These are phyloP conservation scores for Xyrichtys novacula DNA, from an alignment of 2,797 vertebrate genomes.

Conservation along the genomic window DNA sequence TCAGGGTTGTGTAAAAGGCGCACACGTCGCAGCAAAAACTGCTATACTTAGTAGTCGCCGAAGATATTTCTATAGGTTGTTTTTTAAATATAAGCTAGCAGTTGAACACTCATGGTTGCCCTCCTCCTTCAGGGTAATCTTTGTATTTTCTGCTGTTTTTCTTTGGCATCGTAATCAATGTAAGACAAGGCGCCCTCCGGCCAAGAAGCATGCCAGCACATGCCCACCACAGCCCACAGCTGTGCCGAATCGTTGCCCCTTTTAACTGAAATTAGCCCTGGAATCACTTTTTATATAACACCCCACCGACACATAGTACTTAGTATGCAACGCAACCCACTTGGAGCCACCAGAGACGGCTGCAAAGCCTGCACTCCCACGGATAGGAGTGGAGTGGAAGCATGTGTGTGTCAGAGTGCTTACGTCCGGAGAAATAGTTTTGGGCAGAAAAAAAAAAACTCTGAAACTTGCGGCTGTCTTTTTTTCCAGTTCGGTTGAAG, in stretches of 20 bases:
- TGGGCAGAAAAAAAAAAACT: slow-evolving; percentile 42
- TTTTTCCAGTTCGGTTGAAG: slow-evolving; percentile 31
- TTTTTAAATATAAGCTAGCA: too few species aligned
- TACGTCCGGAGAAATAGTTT: slow-evolving; percentile 54
- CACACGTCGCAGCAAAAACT: too few species aligned
- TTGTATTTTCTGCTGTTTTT: not conserved
- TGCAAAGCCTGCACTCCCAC: slow-evolving; percentile 66
- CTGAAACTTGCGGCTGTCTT: slow-evolving; percentile 33
- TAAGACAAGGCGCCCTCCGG: slow-evolving; percentile 17
- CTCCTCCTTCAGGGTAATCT: not conserved
- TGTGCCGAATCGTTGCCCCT: slow-evolving; percentile 35
- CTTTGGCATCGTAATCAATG: slow-evolving; percentile 1
- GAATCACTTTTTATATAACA: slow-evolving; percentile 73
- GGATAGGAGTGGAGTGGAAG: slow-evolving; percentile 31
- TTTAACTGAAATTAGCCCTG: slow-evolving; percentile 54
- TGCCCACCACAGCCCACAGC: slow-evolving; percentile 24
- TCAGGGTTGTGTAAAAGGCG: not conserved
- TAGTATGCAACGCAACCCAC: slow-evolving; percentile 62
- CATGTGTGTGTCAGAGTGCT: slow-evolving; percentile 42
- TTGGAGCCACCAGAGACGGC: slow-evolving; percentile 60
- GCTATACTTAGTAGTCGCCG: too few species aligned
- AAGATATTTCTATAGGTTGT: too few species aligned
- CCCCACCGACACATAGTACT: slow-evolving; percentile 67
- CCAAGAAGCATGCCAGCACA: not conserved
- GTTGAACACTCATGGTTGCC: not conserved